Evolutionary conservation across 2,113 vertebrate species (phyloP), one percentile per base, ranked within the genome.

Genomic region (Cebus imitator): DNA sequence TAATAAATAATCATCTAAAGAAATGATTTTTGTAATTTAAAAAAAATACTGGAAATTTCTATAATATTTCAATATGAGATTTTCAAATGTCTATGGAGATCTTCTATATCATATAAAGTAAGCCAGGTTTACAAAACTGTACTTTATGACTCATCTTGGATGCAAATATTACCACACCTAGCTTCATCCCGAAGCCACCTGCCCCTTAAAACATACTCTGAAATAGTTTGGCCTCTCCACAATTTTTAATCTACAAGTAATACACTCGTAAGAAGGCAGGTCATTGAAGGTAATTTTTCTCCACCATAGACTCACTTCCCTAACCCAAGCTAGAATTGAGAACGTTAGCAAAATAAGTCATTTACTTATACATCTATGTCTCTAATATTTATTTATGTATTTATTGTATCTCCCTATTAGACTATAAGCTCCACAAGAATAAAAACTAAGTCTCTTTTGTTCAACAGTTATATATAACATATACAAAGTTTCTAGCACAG

Each of bases 241-340:
- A 89, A 75, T 89, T 89, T 96, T 64, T 17, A 79, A 96, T 84
- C n/a, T 89, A 95, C 27, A 93, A 91, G 16, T 72, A 18, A 91
- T 80, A 75, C 35, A 89, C 13, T 91, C 52, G 75, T 73, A 95
- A 94, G 66, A 93, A 91, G 12, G 4, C 23, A 83, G 13, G 55
- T 5, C 43, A 87, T 4, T 75, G 43, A 91, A 90, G 55, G 81
- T 76, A 83, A 92, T 87, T 80, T 68, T 68, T 6, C 50, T 80
- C 20, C 16, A 85, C 6, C 72, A 17, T 6, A 66, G 32, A 84
- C 6, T 27, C 87, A 94, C 85, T 87, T 89, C 10, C 27, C 81
- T 80, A 92, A 80, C 6, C 8, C 23, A 50, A 13, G 10, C 8
- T 5, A 88, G 32, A 97, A 92, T 27, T 79, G 7, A 81, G 32